Evolutionary conservation across 1,140 invertebrate species (phyloP).

Genomic region (Arctopsyche grandis): DNA sequence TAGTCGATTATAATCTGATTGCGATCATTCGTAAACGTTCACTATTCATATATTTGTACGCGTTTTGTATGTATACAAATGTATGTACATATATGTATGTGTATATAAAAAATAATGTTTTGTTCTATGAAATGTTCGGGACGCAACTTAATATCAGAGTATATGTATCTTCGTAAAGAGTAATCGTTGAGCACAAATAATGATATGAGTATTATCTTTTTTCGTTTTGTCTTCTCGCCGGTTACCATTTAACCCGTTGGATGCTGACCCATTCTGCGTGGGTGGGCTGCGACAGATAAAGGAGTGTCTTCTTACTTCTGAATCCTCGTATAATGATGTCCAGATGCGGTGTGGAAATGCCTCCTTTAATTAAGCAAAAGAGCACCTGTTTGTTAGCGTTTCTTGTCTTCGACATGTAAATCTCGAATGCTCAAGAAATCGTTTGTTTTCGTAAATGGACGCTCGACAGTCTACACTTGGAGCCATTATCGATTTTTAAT

Average conservation of each 20-base stretch:
- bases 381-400: not conserved
- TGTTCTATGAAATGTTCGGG: not conserved
- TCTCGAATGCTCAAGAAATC: not conserved
- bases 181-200: slow-evolving; percentile 3
- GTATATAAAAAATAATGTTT: not conserved
- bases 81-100: not conserved
- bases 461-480: no score
- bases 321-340: slow-evolving; percentile 18
- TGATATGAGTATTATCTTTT: not conserved
- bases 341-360: not conserved
- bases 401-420: slow-evolving; percentile 5
- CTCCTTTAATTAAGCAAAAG: slow-evolving; percentile 22
- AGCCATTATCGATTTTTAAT: no score
- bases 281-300: slow-evolving; percentile 2
- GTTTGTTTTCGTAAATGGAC: no score
- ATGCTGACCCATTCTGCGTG: slow-evolving; percentile 10
- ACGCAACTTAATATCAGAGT: not conserved
- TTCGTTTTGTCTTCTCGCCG: not conserved
- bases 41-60: no score
- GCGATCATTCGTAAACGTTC: not conserved
- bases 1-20: not conserved
- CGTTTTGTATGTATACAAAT: not conserved
- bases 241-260: slow-evolving; percentile 28
- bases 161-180: not conserved
- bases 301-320: not conserved